Base-by-base conservation (phyloP, 1,140 invertebrate species). In the Philaenus spumarius region DNA sequence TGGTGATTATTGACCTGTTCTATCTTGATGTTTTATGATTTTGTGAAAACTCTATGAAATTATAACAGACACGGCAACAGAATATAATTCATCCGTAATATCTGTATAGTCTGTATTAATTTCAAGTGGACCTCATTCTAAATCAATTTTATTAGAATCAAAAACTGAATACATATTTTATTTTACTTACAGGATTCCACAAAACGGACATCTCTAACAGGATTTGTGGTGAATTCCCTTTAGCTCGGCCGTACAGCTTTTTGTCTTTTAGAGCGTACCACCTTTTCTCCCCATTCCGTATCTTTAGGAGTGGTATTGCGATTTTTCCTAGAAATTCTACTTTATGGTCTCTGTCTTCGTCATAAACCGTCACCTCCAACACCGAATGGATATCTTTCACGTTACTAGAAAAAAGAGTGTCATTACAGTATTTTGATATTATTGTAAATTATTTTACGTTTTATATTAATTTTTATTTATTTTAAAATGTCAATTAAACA, bases 191-290 rank as follows among this genome's bases (percentile, higher is more conserved):
- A 46, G 89, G 85, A 76, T 97, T 99, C 88, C 91, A 99, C 20
- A 93, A 75, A 0, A 98, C 83, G 23, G 81, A 85, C 81, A 98
- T 84, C 75, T 99, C 95, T 11, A 99, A 72, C 1, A 94, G 75
- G 64, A 99, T 95, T 67, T 96, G 90, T 0, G 91, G 89, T 40
- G 80, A 84, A 67, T 84, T 89, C 11, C 97, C 97, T 74, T 98
- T 98, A 1, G 92, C 90, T 37, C 90, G 74, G 1, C 82, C 80
- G 15, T 86, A 77, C 58, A 98, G 78, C 68, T 98, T 99, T 72
- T 94, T 94, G 72, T 99, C 96, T 75, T 99, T 99, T 19, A 99
- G 76, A 0, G 88, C 86, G 71, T 95, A 98, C 95, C 96, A 98
- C 63, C 89, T 79, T 70, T 93, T 93, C 66, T 97, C 93, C 3